Evolutionary conservation across 2,888 invertebrate genomes (phyloP).

Genomic region (Linyphia triangularis): DNA sequence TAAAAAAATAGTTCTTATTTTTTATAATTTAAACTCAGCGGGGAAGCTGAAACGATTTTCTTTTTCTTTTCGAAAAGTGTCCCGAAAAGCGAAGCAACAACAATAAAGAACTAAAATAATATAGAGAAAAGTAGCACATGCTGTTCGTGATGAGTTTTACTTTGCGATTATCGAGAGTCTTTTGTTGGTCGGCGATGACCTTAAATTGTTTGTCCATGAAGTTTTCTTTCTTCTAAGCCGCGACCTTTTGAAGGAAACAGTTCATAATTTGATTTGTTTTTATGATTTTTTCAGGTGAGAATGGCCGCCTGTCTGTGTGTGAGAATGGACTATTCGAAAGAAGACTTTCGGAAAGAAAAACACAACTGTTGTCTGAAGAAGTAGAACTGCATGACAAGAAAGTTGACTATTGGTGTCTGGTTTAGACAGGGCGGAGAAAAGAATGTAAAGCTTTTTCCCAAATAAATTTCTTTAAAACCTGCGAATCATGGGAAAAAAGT

Average conservation of each 20-base stretch:
- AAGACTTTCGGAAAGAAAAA: neutral
- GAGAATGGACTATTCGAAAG: neutral
- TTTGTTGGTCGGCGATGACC: constrained; percentile 50
- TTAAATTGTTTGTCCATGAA: constrained; percentile 57
- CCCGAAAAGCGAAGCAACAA: neutral
- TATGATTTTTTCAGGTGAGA: neutral
- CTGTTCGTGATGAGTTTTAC: constrained; percentile 34
- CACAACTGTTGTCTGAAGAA: too few relatives aligned
- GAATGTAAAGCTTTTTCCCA: too few relatives aligned
- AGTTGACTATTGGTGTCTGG: too few relatives aligned
- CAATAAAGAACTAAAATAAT: neutral
- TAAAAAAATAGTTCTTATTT: constrained; percentile 12
- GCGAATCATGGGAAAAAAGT: too few relatives aligned
- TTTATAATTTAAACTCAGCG: constrained; percentile 3
- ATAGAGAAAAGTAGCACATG: neutral
- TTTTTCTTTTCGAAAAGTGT: too few relatives aligned
- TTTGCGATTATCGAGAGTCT: constrained; percentile 34
- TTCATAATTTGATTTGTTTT: constrained; percentile 17
- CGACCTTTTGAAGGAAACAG: constrained; percentile 14
- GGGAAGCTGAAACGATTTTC: too few relatives aligned
- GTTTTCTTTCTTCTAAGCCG: constrained; percentile 7
- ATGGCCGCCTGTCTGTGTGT: neutral
- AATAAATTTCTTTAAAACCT: too few relatives aligned
- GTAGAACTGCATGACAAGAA: too few relatives aligned
- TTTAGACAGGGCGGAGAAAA: too few relatives aligned